Evolutionary conservation across 1,140 invertebrate species (phyloP), one percentile per base, ranked within the genome.

Genomic region (Vanessa atalanta): DNA sequence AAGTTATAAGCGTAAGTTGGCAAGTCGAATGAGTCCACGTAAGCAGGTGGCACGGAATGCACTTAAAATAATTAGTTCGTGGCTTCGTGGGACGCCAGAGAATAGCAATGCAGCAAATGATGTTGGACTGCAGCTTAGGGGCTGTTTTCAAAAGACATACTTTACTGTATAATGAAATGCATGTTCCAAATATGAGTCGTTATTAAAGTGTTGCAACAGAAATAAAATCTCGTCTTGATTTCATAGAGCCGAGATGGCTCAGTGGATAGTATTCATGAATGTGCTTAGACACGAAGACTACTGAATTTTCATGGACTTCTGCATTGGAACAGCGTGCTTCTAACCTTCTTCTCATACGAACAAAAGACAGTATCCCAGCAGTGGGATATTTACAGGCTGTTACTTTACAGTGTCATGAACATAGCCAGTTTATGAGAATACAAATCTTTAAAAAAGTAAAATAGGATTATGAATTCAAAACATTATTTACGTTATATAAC

Each of bases 31-130:
- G 63, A 48, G 43, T 65, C 47, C 37, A 65, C 63, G 43, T 65
- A 65, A 65, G 47, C 68, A 70, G 68, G 55, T 70, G 68, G 51
- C 13, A 43, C 14, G 47, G 68, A 48, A 70, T 70, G 68, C 68
- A 70, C 55, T 70, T 70, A 61, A 70, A 61, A 60, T 70, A 61
- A 70, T 70, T 47, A 65, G 63, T 65, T 61, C 14, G 43, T 47
- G 43, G 55, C 43, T 60, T 15, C 47, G 43, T 47, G n/a, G 68
- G 68, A 47, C 43, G 43, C 43, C 16, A 3, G 43, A 65, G 63
- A 65, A 65, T 65, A 65, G 63, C 61, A n/a, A 15, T 20, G 37
- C 63, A 16, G 63, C 63, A 47, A 65, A 65, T 48, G 16, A 47
- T 65, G 63, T 65, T 48, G 43, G 37, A 65, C 63, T 65, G 43